Percentiles rank a stretch among this genome's conserved stretches.
Conservation (phyloP, 2,113 vertebrate genomes). For the Fulmarus glacialis region DNA sequence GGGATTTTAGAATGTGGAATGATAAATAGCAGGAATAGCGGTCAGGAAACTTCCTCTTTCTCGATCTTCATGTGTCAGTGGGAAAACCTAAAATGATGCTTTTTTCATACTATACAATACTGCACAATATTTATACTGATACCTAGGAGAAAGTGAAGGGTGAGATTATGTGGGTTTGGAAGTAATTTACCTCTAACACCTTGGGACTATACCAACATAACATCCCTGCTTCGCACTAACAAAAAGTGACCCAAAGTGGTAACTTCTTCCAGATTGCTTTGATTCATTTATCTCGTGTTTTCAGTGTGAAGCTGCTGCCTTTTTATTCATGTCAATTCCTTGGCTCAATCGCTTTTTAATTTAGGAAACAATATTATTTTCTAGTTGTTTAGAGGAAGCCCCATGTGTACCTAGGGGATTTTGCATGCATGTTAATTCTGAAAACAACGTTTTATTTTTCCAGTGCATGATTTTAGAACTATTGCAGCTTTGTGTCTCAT, state of each 20-base stretch:
- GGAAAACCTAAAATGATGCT: not conserved
- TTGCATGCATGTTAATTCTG: not conserved
- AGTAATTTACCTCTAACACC: not conserved
- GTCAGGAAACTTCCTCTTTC: not conserved
- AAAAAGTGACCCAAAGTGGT: not conserved
- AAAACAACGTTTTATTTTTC: not conserved
- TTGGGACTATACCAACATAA: not conserved
- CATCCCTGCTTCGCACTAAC: not conserved
- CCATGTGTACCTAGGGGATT: not conserved
- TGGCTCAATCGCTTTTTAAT: not conserved
- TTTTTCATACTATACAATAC: not conserved
- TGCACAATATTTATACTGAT: not conserved
- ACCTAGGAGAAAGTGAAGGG: not conserved
- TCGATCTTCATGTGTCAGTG: fast-evolving
- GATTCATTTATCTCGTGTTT: not conserved
- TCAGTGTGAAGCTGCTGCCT: not conserved
- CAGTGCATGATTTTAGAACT: not conserved
- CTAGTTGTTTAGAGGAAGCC: not conserved
- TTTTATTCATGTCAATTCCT: not conserved
- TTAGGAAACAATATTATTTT: not conserved
- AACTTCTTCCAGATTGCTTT: not conserved
- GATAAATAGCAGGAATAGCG: not conserved
- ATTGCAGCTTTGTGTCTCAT: not conserved
- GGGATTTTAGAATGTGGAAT: not conserved
- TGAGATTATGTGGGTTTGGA: not conserved